phyloP scores from a whole-genome alignment of 1,140 invertebrate species.

The Drosophila jambulina region DNA sequence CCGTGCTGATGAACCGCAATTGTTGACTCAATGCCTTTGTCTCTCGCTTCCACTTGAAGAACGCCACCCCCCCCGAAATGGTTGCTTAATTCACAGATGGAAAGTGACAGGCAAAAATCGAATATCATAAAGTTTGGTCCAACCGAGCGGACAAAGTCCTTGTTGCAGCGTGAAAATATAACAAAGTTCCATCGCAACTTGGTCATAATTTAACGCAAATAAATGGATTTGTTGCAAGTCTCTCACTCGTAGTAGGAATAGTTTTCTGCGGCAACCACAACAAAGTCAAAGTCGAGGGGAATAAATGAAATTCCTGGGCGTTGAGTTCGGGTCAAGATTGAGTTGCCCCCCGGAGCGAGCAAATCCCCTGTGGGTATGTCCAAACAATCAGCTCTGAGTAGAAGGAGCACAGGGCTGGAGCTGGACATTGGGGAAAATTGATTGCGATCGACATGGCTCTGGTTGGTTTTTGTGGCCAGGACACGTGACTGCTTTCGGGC shows the following conservation, averaged over 20 bases:
- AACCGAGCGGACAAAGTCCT: neutral
- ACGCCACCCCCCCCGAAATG: neutral
- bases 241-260: conserved; percentile 1
- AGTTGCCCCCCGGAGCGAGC: conserved; percentile 1
- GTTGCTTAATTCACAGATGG: conserved; percentile 33
- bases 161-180: neutral
- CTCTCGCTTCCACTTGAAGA: neutral
- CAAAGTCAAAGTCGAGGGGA: conserved; percentile 31
- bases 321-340: conserved; percentile 35
- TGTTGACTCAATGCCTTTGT: conserved; percentile 12
- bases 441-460: neutral
- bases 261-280: conserved; percentile 16
- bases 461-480: neutral
- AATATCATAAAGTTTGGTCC: neutral
- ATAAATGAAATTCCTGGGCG: conserved; percentile 42
- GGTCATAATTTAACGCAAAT: neutral
- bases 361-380: neutral
- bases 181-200: conserved; percentile 16
- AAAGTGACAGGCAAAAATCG: neutral
- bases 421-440: neutral
- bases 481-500: conserved; percentile 12
- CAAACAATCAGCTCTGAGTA: neutral
- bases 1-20: conserved; percentile 38
- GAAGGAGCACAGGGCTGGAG: neutral
- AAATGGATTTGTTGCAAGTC: conserved; percentile 14